Evolutionary conservation across 2,113 vertebrate genomes (phyloP).

Genomic region (Campylomormyrus numenius): DNA sequence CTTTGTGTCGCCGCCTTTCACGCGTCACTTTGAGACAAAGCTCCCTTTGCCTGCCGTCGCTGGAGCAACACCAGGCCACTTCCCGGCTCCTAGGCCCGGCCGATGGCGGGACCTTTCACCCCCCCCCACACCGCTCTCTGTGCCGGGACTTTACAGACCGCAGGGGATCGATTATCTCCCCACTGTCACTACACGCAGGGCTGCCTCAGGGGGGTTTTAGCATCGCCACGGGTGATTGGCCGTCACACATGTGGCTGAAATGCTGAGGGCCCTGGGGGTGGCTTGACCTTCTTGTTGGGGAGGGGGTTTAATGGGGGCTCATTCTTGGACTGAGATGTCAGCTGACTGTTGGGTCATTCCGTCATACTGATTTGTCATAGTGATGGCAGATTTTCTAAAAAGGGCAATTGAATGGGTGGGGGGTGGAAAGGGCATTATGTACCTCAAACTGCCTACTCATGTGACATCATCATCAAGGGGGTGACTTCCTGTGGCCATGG

Average conservation of each 20-base stretch:
- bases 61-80: neutral
- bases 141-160: neutral
- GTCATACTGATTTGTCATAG: neutral
- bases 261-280: neutral
- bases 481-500: neutral
- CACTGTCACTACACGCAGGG: neutral
- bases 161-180: constrained; percentile 1
- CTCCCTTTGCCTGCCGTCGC: neutral
- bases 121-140: neutral
- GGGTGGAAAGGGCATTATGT: neutral
- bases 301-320: neutral
- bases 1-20: neutral
- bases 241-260: neutral
- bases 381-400: neutral
- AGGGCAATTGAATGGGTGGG: neutral
- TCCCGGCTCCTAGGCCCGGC: neutral
- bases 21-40: neutral
- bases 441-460: neutral
- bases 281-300: neutral
- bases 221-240: neutral
- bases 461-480: neutral
- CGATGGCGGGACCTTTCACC: neutral
- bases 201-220: neutral
- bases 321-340: neutral
- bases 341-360: neutral